A percentile compares a stretch with the other conserved stretches of the same genome.
Conservation (phyloP, 2,113 vertebrate species). For the Gallinago paraguaiae region DNA sequence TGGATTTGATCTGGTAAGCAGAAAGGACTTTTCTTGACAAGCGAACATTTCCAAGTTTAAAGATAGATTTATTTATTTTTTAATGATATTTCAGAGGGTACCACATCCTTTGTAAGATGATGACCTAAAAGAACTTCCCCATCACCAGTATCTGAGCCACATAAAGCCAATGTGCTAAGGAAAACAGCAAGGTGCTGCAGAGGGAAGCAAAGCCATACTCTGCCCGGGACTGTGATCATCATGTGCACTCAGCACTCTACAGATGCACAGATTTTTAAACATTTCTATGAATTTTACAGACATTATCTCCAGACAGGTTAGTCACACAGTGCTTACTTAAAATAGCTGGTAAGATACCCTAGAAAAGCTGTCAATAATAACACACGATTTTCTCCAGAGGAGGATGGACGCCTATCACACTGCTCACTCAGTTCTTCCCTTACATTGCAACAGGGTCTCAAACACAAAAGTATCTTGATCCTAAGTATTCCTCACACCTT, state of each 20-base stretch:
- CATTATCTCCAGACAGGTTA: neutral
- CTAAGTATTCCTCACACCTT: neutral
- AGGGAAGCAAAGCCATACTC: neutral
- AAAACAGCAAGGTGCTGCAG: neutral
- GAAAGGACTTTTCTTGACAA: neutral
- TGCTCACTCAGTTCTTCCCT: neutral
- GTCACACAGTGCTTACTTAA: neutral
- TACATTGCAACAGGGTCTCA: neutral
- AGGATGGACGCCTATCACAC: neutral
- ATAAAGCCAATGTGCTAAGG: fast-evolving
- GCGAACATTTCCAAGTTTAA: neutral
- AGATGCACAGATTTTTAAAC: neutral
- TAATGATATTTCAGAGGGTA: neutral
- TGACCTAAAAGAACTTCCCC: neutral
- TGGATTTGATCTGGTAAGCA: neutral
- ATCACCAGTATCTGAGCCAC: neutral
- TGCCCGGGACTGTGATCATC: neutral
- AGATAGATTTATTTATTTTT: neutral
- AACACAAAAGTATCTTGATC: neutral
- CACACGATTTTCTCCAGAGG: neutral
- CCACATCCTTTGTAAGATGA: neutral
- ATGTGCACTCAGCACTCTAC: neutral
- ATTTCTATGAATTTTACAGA: neutral
- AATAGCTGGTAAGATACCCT: neutral
- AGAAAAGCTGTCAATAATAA: neutral